Conservation (phyloP, 2,797 vertebrate species). For the Typhlichthys eigenmanni region DNA sequence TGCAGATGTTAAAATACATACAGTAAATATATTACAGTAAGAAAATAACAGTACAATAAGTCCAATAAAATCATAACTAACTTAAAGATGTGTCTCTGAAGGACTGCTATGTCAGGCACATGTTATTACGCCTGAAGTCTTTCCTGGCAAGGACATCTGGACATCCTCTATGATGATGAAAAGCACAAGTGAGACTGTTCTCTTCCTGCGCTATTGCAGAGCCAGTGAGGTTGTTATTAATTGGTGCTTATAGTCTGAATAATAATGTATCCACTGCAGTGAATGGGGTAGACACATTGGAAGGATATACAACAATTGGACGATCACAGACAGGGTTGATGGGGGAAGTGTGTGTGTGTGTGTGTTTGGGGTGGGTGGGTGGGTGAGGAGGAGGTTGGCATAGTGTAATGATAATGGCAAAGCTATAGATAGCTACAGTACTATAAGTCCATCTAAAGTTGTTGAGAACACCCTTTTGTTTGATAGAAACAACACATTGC, state of each 20-base stretch:
- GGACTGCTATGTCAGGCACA: background rate
- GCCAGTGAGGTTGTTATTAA: slow-evolving; percentile 20
- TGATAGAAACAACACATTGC: slow-evolving; percentile 33
- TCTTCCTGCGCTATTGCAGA: background rate
- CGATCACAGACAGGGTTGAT: slow-evolving; percentile 18
- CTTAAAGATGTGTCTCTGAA: background rate
- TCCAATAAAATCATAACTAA: background rate
- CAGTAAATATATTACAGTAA: too few species aligned
- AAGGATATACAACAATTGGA: slow-evolving; percentile 12
- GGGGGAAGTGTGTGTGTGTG: background rate
- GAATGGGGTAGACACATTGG: slow-evolving; percentile 35
- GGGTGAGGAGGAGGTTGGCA: background rate
- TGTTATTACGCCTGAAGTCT: background rate
- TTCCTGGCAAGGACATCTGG: slow-evolving; percentile 7
- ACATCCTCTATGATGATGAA: slow-evolving; percentile 16
- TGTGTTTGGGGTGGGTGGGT: background rate
- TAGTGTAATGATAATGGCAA: slow-evolving; percentile 34
- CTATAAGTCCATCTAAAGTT: slow-evolving; percentile 20
- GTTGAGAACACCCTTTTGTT: slow-evolving; percentile 39
- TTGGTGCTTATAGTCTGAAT: slow-evolving; percentile 33
- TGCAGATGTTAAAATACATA: too few species aligned
- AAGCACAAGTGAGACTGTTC: slow-evolving; percentile 21
- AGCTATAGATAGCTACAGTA: slow-evolving; percentile 29
- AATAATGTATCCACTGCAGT: slow-evolving; percentile 26
- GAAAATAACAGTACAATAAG: too few species aligned